Evolutionary conservation across 23 tunicate species (phyloP), one percentile per base, ranked within the genome.

Genomic region (Clavelina lepadiformis): DNA sequence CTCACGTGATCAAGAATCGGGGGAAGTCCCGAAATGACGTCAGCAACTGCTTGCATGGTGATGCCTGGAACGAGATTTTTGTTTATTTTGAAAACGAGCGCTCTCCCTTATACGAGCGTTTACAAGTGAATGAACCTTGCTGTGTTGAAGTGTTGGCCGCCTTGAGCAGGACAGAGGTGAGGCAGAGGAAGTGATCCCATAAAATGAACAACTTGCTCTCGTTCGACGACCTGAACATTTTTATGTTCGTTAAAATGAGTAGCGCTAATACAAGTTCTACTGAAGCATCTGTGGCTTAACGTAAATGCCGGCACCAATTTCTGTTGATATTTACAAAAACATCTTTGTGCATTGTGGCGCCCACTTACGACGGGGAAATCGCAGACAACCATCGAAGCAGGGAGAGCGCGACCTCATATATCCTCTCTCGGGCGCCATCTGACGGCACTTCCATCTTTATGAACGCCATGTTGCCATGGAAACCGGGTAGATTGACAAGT

Each of bases 1-100:
- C 69, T 18, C 36, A 75, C 33, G n/a, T 86, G 68, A 45, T 86
- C 95, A 8, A 86, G 59, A 3, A 64, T 28, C 18, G 84, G 85
- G 3, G 78, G 47, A 32, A 86, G 24, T 32, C 63, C 45, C 13
- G 80, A 50, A 3, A 72, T 53, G 7, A 37, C 50, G 25, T 77
- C 95, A 3, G 59, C 63, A 11, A 86, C 73, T 22, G 76, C 61
- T 37, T 72, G 67, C 4, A 71, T 44, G 31, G 77, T 70, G 25
- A 71, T 58, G 3, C 68, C 80, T 80, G 63, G 25, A 55, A 65
- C 13, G 49, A 41, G 49, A 41, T 11, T 41, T 41, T 8, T 11
- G 49, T 41, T 15, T 41, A 41, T 41, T 41, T 41, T 41, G 49
- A 41, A 41, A 41, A 41, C 49, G 15, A 41, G 11, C 15, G 49